A percentile compares a stretch with the other conserved stretches of the same genome.
Conservation (phyloP, 2,797 vertebrate species). For the Liasis olivaceus region DNA sequence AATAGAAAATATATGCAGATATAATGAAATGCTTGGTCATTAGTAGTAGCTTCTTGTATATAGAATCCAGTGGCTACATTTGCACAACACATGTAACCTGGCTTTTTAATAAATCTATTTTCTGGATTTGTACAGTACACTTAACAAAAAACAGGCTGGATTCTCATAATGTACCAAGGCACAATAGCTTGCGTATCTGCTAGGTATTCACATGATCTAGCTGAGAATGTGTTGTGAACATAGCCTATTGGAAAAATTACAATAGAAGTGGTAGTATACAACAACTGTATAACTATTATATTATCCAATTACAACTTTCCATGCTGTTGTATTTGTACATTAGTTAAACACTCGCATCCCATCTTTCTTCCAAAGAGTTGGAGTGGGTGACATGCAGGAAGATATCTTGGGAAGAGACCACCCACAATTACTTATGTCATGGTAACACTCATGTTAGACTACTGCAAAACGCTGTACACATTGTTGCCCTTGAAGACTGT, state of each 20-base stretch:
- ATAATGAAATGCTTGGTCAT: background rate
- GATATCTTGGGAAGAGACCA: background rate
- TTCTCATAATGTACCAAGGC: background rate
- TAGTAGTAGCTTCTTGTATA: background rate
- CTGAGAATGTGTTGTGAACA: background rate
- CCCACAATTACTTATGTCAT: background rate
- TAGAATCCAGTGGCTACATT: background rate
- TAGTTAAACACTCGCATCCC: background rate
- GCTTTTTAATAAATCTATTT: background rate
- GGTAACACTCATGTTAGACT: background rate
- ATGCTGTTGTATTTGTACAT: background rate
- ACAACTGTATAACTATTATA: background rate
- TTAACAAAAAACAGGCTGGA: background rate
- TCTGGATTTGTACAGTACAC: background rate
- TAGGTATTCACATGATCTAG: background rate
- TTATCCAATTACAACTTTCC: background rate
- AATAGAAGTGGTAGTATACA: background rate
- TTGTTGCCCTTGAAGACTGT: no score
- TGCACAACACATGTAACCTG: background rate
- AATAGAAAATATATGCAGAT: background rate
- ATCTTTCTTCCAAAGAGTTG: background rate
- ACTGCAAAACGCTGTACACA: background rate
- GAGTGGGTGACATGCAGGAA: background rate
- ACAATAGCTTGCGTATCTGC: background rate
- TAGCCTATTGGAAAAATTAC: background rate